phyloP scores from a whole-genome alignment of 1,140 invertebrate genomes.

The Bombus pyrosoma region DNA sequence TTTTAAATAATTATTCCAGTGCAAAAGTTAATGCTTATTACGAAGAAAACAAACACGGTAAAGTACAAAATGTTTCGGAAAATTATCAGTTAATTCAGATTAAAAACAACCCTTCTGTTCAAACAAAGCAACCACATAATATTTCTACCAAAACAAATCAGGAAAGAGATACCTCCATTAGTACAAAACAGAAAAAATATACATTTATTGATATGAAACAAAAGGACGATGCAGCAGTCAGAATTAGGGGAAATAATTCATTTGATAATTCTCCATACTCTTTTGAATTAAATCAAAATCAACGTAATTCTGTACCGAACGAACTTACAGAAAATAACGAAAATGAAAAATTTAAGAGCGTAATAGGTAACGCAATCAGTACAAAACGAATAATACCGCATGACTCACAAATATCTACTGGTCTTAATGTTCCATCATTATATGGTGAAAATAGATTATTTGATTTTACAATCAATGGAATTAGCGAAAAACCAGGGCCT shows the following conservation, averaged over 20 bases:
- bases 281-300: neutral
- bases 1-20: neutral
- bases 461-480: constrained; percentile 41
- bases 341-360: neutral
- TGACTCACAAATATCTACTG: neutral
- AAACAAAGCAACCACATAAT: neutral
- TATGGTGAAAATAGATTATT: constrained; percentile 39
- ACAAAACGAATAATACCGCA: neutral
- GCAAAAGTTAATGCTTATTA: no score
- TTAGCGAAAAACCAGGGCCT: constrained; percentile 33
- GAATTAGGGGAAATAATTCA: neutral
- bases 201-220: neutral
- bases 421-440: neutral
- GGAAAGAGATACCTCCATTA: neutral
- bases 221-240: neutral
- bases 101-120: neutral
- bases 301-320: neutral
- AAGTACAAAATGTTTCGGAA: neutral
- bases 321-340: neutral
- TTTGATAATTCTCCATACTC: neutral
- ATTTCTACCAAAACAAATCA: neutral
- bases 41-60: neutral
- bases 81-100: neutral
- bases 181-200: neutral
- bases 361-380: neutral